Conservation (phyloP, 2,113 vertebrate genomes). For the Suricata suricatta region DNA sequence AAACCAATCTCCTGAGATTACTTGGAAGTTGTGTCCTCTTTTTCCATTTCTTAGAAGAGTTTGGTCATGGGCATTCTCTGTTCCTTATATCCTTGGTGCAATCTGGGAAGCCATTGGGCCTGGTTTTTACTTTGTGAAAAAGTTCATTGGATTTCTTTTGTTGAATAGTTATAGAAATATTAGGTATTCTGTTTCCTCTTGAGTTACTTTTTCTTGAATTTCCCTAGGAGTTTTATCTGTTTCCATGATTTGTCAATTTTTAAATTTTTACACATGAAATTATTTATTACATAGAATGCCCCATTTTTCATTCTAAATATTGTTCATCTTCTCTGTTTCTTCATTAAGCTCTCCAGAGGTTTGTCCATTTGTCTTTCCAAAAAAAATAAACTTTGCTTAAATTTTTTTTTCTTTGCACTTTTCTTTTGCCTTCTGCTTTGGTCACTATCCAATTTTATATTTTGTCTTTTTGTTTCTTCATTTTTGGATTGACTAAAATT, state of each 20-base stretch:
- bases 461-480: neutral
- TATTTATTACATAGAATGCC: neutral
- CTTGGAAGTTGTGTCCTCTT: neutral
- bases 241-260: neutral
- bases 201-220: neutral
- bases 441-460: neutral
- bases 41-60: neutral
- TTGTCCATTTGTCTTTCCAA: neutral
- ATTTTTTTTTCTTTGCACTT: neutral
- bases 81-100: neutral
- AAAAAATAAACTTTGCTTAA: neutral
- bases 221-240: neutral
- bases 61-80: neutral
- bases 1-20: neutral
- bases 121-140: slow-evolving; percentile 16
- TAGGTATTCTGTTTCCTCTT: neutral
- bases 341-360: neutral
- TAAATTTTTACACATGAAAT: neutral
- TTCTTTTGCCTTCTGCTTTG: neutral
- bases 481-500: neutral
- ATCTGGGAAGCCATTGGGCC: neutral
- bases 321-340: neutral
- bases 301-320: neutral
- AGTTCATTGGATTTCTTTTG: neutral
- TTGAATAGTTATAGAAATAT: neutral